Conservation (phyloP, 2,888 invertebrate genomes). For the Chorisops tibialis region DNA sequence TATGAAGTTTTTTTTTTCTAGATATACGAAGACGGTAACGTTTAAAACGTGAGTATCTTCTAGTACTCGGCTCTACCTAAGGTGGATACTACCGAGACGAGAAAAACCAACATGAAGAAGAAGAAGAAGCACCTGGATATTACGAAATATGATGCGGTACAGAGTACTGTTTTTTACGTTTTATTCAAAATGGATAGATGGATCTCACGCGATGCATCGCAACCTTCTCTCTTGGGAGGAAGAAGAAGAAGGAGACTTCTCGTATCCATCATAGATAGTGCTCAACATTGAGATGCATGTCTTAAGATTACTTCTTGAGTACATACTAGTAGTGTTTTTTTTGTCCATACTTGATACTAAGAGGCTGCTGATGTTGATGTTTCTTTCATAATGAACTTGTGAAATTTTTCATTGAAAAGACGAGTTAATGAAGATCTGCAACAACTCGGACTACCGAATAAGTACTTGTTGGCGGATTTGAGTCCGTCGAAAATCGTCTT, state of each 20-base stretch:
- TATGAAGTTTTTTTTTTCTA: background rate
- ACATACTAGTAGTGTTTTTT: slow-evolving; percentile 4
- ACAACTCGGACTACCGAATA: too few species aligned
- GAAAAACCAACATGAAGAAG: background rate
- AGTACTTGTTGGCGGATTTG: too few species aligned
- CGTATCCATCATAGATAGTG: background rate
- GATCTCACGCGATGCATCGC: slow-evolving; percentile 8
- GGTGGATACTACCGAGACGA: background rate
- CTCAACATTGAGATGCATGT: background rate
- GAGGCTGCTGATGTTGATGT: background rate
- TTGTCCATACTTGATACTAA: background rate
- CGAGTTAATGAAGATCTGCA: background rate
- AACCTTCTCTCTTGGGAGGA: background rate
- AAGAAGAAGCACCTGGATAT: slow-evolving; percentile 10
- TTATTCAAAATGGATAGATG: background rate
- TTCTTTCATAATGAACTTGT: slow-evolving; percentile 11
- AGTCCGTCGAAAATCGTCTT: too few species aligned
- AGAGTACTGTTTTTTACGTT: background rate
- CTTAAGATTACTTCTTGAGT: background rate
- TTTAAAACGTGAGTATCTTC: slow-evolving; percentile 3
- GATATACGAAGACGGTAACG: background rate
- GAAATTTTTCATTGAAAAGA: slow-evolving; percentile 3
- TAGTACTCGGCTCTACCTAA: background rate
- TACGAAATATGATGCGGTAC: slow-evolving; percentile 7
- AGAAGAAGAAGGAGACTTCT: too few species aligned